Conservation (phyloP, 1,140 invertebrate species). For the Trichonephila clavipes region DNA sequence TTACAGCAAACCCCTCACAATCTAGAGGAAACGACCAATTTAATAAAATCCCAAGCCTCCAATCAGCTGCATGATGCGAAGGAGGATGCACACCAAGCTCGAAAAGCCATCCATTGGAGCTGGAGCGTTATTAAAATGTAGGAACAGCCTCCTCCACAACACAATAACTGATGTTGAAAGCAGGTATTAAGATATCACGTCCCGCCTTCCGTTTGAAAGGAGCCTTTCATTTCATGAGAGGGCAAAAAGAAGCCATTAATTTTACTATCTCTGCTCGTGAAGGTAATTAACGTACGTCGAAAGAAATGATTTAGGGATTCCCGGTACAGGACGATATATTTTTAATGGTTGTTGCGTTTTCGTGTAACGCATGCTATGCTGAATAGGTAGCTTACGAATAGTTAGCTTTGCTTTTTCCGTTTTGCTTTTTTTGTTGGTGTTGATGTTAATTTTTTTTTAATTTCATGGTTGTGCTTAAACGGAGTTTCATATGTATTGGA, state of each 20-base stretch:
- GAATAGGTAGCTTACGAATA: neutral
- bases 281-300: slow-evolving; percentile 22
- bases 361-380: neutral
- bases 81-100: slow-evolving; percentile 41
- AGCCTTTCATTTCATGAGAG: slow-evolving; percentile 38
- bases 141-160: neutral
- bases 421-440: too few species aligned
- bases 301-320: slow-evolving; percentile 36
- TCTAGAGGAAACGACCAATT: slow-evolving; percentile 58
- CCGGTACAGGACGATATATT: neutral
- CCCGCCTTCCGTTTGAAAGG: slow-evolving; percentile 46
- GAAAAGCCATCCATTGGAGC: slow-evolving; percentile 19
- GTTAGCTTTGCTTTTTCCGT: too few species aligned
- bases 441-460: too few species aligned
- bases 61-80: slow-evolving; percentile 9
- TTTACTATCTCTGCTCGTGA: neutral
- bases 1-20: slow-evolving; percentile 10
- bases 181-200: slow-evolving; percentile 60
- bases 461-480: too few species aligned
- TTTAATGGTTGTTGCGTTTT: neutral
- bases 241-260: slow-evolving; percentile 49
- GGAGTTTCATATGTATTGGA: too few species aligned
- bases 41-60: slow-evolving; percentile 43
- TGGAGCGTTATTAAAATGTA: slow-evolving; percentile 14
- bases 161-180: slow-evolving; percentile 8